phyloP scores from a whole-genome alignment of 2,797 vertebrate species.

The Ateles fusciceps region DNA sequence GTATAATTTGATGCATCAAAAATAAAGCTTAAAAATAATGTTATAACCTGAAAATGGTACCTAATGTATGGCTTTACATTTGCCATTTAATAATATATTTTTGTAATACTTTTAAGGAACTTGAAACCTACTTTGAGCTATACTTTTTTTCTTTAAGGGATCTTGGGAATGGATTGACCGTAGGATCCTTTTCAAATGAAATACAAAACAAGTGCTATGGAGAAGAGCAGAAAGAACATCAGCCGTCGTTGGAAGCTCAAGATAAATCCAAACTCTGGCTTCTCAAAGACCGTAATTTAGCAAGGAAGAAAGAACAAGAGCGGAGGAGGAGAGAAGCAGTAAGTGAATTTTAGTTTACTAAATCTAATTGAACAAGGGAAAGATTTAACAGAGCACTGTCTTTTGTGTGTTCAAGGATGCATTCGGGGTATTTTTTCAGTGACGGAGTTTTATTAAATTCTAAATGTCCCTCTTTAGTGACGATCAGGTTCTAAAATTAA shows the following conservation, averaged over 20 bases:
- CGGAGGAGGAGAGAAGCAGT: conserved; percentile 92
- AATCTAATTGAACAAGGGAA: background rate
- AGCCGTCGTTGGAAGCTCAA: conserved; percentile 51
- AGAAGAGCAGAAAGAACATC: conserved; percentile 55
- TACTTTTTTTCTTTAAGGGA: conserved; percentile 61
- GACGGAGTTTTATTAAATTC: background rate
- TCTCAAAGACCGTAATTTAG: conserved; percentile 86
- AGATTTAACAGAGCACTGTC: background rate
- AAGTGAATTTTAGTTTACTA: conserved; percentile 78
- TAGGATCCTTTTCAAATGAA: conserved; percentile 69
- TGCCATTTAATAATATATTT: background rate
- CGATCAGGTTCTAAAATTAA: background rate
- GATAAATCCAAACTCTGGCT: conserved; percentile 57
- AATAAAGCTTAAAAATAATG: background rate
- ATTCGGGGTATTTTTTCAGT: background rate
- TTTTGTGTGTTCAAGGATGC: background rate
- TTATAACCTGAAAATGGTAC: background rate
- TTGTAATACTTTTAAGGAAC: conserved; percentile 19
- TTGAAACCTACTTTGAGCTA: conserved; percentile 51
- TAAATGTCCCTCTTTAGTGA: background rate
- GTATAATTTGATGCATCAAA: background rate
- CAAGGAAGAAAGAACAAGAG: conserved; percentile 92
- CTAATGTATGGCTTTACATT: background rate
- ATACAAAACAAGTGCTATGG: conserved; percentile 67
- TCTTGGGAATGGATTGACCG: conserved; percentile 47